These are phyloP conservation scores for Scaptomyza caliginosa DNA, from an alignment of 2,888 invertebrate genomes.

Conservation along the genomic window DNA sequence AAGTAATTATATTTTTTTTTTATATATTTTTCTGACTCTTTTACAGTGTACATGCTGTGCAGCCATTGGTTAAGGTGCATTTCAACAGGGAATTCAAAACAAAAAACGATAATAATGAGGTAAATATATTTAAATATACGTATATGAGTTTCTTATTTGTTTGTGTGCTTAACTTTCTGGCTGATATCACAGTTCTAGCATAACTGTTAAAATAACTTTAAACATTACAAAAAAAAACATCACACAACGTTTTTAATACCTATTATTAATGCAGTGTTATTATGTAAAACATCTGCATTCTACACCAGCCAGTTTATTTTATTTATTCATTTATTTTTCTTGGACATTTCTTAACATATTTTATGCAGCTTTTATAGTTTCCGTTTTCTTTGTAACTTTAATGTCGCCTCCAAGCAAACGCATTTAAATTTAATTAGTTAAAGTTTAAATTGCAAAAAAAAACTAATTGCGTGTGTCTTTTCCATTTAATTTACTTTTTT, in stretches of 20 bases:
- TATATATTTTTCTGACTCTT: conserved; percentile 6
- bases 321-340: not conserved
- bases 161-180: too few relatives aligned
- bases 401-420: conserved; percentile 8
- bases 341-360: not conserved
- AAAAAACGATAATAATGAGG: not conserved
- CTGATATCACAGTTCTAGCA: too few relatives aligned
- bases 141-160: too few relatives aligned
- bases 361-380: conserved; percentile 3
- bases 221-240: too few relatives aligned
- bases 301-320: not conserved
- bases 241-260: too few relatives aligned
- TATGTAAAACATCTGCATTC: not conserved
- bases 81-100: too few relatives aligned
- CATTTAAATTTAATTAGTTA: conserved; percentile 52
- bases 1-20: conserved; percentile 13
- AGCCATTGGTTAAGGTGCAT: too few relatives aligned
- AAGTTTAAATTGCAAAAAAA: conserved; percentile 16
- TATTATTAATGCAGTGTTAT: too few relatives aligned
- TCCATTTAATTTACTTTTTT: conserved; percentile 37
- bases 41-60: too few relatives aligned
- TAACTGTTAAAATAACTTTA: too few relatives aligned
- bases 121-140: not conserved
- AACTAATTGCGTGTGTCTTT: conserved; percentile 26
- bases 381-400: not conserved